A percentile compares a stretch with the other conserved stretches of the same genome.
These are phyloP conservation scores for Atta colombica DNA, from an alignment of 1,140 invertebrate species.

Conservation along the genomic window DNA sequence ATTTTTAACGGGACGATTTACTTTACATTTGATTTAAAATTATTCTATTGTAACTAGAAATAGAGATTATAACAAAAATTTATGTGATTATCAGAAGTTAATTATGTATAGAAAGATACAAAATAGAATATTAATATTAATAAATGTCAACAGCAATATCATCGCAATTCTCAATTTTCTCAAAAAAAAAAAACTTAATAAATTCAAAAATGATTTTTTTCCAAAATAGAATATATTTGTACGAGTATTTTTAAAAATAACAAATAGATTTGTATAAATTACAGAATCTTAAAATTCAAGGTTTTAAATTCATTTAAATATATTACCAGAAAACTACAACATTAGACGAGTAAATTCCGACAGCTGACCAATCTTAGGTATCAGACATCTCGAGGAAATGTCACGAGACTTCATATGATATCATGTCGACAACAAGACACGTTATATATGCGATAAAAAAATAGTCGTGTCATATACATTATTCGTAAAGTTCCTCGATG, in stretches of 20 bases:
- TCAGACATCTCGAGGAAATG: slow-evolving; percentile 12
- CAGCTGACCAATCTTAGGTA: neutral
- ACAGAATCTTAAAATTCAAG: neutral
- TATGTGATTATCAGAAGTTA: neutral
- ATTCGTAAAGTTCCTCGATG: neutral
- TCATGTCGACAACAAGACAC: slow-evolving; percentile 9
- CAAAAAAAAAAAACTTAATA: neutral
- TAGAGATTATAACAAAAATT: slow-evolving; percentile 21
- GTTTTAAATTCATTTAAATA: neutral
- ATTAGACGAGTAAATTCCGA: slow-evolving; percentile 18
- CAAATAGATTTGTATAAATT: neutral
- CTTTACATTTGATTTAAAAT: neutral
- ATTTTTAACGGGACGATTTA: neutral
- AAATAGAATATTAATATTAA: neutral
- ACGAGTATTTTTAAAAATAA: neutral
- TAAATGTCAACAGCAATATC: neutral
- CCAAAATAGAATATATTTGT: neutral
- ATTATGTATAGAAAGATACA: neutral
- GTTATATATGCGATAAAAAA: slow-evolving; percentile 9
- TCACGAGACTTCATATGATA: slow-evolving; percentile 23
- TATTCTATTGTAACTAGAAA: neutral
- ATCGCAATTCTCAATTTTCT: neutral
- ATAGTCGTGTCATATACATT: neutral
- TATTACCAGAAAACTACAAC: neutral
- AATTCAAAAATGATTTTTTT: neutral